Evolutionary conservation across 2,113 vertebrate genomes (phyloP), one percentile per base, ranked within the genome.

Genomic region (Ardeotis arabs): DNA sequence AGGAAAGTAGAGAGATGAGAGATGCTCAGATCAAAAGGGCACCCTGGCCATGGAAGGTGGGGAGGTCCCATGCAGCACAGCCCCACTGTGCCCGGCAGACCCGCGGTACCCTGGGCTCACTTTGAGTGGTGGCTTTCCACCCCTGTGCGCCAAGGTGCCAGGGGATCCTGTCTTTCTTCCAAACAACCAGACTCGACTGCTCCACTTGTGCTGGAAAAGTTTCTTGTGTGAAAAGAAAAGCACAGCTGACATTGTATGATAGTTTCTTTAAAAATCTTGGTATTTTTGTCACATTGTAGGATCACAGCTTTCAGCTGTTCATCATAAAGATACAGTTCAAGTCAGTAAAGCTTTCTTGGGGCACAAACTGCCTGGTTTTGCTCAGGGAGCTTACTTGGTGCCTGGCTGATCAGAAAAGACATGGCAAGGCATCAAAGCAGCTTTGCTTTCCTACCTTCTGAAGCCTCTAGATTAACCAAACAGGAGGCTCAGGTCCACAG

Each of bases 31-130:
- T 72, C 69, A 85, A 86, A 95, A 91, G 58, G 60, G 39, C 58
- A 1, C 23, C 50, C 47, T 8, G 17, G 49, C 41, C 58, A 10
- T 1, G 55, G 45, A 37, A 24, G 23, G 0, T 33, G 27, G 13
- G 49, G 21, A 73, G 35, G 39, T 64, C 53, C 49, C 67, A 72
- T 6, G 2, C 4, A 50, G 47, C 3, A 22, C 0, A 5, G 7
- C 20, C 45, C 49, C 20, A 3, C 35, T 14, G 10, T 12, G 60
- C 50, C 52, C 6, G 7, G n/a, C 83, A 84, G 94, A 67, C 14
- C 41, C 7, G 0, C 55, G 41, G 29, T 33, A 77, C 28, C 23
- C 33, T 19, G 19, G 16, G 27, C 10, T 91, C 41, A 16, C 14
- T 27, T 47, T 0, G 1, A 37, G 35, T 24, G 9, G 28, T 82